Conservation (phyloP, 2,888 invertebrate species). For the Portevinia maculata region DNA sequence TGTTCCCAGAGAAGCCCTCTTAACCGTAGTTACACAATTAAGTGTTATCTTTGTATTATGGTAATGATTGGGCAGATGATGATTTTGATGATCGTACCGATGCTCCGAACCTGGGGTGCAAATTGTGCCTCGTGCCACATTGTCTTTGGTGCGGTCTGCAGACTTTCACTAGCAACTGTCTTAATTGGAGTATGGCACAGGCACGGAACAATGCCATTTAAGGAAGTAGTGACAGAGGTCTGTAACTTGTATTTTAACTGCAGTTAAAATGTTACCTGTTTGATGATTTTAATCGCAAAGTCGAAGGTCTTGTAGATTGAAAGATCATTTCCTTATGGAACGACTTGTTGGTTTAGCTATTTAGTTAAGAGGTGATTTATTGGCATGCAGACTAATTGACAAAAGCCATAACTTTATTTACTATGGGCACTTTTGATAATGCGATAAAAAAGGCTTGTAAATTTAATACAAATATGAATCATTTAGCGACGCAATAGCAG, state of each 20-base stretch:
- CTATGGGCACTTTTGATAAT: background rate
- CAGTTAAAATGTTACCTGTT: background rate
- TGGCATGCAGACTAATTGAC: too few species aligned
- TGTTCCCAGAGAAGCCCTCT: conserved; percentile 24
- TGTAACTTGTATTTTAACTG: conserved; percentile 5
- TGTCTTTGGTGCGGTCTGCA: background rate
- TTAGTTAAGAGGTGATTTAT: background rate
- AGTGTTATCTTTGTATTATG: conserved; percentile 32
- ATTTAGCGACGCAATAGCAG: too few species aligned
- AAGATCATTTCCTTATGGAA: conserved; percentile 10
- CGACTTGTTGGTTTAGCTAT: background rate
- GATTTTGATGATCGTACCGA: conserved; percentile 18
- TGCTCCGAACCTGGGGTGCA: conserved; percentile 17
- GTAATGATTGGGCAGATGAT: conserved; percentile 33
- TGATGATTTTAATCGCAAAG: background rate
- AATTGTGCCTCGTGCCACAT: conserved; percentile 51
- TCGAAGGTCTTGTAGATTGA: conserved; percentile 7
- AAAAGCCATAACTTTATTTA: background rate
- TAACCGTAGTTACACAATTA: conserved; percentile 60
- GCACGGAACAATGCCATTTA: background rate
- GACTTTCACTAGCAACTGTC: conserved; percentile 52
- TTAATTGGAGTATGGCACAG: background rate
- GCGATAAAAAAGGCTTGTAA: background rate
- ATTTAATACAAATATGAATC: too few species aligned
- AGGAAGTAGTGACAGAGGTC: conserved; percentile 15